Conservation (phyloP, 2,113 vertebrate genomes). For the Antechinus stuartii region DNA sequence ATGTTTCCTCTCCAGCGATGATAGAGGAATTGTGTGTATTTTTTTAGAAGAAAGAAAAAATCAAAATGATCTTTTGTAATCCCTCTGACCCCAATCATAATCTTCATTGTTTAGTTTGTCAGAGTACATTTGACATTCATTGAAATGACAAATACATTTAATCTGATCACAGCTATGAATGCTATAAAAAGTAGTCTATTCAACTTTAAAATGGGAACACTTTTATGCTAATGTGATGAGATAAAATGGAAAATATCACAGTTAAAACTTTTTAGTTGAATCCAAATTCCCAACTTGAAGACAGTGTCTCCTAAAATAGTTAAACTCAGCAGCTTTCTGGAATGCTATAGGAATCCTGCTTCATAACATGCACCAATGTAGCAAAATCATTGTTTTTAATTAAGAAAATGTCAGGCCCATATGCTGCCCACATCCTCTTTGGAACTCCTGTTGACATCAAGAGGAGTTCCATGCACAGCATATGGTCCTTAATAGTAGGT, state of each 20-base stretch:
- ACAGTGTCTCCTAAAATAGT: constrained; percentile 30
- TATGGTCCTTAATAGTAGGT: constrained; percentile 50
- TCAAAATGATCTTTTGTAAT: not conserved
- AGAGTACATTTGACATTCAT: not conserved
- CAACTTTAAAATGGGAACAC: not conserved
- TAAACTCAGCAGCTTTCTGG: constrained; percentile 21
- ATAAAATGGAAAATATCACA: not conserved
- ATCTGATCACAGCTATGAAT: not conserved
- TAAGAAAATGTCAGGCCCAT: constrained; percentile 52
- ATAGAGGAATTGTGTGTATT: not conserved
- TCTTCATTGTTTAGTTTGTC: constrained; percentile 15
- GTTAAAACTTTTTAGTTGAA: not conserved
- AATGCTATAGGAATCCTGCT: constrained; percentile 37
- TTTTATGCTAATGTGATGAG: not conserved
- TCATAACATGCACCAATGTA: constrained; percentile 45
- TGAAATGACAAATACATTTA: constrained; percentile 8
- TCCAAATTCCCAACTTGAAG: not conserved
- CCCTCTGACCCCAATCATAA: not conserved
- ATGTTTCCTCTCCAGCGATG: constrained; percentile 9
- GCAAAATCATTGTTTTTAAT: constrained; percentile 63
- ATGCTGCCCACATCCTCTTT: constrained; percentile 5
- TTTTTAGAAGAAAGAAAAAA: not conserved
- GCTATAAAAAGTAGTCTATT: not conserved
- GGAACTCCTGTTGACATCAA: constrained; percentile 56
- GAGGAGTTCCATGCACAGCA: not conserved